phyloP scores from a whole-genome alignment of 1,140 invertebrate genomes.

The Cyclargus thomasi region DNA sequence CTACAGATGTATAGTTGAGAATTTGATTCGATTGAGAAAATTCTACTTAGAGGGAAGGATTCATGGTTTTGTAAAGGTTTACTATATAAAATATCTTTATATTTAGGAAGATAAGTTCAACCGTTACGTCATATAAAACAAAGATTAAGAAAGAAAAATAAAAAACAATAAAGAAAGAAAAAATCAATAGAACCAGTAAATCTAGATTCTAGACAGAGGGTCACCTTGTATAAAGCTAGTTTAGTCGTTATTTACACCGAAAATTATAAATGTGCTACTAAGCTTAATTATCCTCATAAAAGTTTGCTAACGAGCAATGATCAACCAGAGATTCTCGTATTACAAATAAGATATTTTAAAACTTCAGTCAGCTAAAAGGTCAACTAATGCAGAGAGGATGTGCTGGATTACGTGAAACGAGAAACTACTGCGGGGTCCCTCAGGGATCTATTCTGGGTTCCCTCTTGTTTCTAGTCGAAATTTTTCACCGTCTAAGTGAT shows the following conservation, averaged over 20 bases:
- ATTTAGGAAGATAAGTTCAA: no score
- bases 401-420: constrained; percentile 43
- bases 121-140: no score
- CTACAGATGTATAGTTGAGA: neutral
- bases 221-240: neutral
- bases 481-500: constrained; percentile 62
- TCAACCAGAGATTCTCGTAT: neutral
- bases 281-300: neutral
- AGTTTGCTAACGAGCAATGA: neutral
- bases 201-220: neutral
- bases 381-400: constrained; percentile 19
- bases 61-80: no score
- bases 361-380: constrained; percentile 18
- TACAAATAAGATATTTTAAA: constrained; percentile 13
- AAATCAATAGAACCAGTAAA: neutral
- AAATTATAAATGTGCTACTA: neutral
- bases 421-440: constrained; percentile 54
- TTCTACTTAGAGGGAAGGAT: no score
- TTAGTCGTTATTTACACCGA: neutral
- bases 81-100: no score
- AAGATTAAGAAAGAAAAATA: neutral
- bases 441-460: constrained; percentile 67
- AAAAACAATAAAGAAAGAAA: neutral
- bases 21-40: neutral
- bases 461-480: constrained; percentile 45